Evolutionary conservation across 1,140 invertebrate genomes (phyloP).

Genomic region (Drosophila virilis): DNA sequence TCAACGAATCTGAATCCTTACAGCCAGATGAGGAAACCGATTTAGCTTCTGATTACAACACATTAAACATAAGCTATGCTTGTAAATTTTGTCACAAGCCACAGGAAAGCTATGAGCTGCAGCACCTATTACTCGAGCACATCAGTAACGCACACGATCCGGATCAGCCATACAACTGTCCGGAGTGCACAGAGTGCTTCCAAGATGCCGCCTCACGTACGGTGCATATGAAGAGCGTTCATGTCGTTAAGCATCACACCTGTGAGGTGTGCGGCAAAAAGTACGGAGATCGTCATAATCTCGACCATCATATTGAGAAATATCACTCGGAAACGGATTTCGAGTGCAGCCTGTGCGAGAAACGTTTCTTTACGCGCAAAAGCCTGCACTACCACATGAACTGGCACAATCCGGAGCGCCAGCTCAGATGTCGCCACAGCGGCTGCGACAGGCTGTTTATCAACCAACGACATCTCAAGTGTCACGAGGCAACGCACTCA

Average conservation of each 20-base stretch:
- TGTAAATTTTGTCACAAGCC: slow-evolving; percentile 75
- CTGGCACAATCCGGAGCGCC: slow-evolving; percentile 76
- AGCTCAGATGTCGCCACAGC: slow-evolving; percentile 65
- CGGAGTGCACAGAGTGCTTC: slow-evolving; percentile 66
- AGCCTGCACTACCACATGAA: slow-evolving; percentile 81
- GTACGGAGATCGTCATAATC: slow-evolving; percentile 78
- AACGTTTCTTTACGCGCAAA: slow-evolving; percentile 76
- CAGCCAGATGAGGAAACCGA: slow-evolving; percentile 16
- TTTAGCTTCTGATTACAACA: slow-evolving; percentile 23
- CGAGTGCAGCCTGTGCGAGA: slow-evolving; percentile 71
- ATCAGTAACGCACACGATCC: slow-evolving; percentile 63
- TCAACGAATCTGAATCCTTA: slow-evolving; percentile 34
- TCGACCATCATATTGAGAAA: slow-evolving; percentile 74
- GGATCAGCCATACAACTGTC: slow-evolving; percentile 76
- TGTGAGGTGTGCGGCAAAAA: slow-evolving; percentile 77
- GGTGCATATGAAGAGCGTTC: slow-evolving; percentile 69
- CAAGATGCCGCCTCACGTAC: slow-evolving; percentile 78
- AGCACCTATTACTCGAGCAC: slow-evolving; percentile 69
- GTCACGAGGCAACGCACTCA: slow-evolving; percentile 74
- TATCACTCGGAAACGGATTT: slow-evolving; percentile 81
- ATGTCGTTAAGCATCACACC: slow-evolving; percentile 67
- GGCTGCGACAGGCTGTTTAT: slow-evolving; percentile 78
- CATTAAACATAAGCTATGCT: slow-evolving; percentile 62
- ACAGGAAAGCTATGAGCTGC: slow-evolving; percentile 63
- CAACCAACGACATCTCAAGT: slow-evolving; percentile 73